Conservation (phyloP, 2,888 invertebrate genomes). For the Tridacna crocea region DNA sequence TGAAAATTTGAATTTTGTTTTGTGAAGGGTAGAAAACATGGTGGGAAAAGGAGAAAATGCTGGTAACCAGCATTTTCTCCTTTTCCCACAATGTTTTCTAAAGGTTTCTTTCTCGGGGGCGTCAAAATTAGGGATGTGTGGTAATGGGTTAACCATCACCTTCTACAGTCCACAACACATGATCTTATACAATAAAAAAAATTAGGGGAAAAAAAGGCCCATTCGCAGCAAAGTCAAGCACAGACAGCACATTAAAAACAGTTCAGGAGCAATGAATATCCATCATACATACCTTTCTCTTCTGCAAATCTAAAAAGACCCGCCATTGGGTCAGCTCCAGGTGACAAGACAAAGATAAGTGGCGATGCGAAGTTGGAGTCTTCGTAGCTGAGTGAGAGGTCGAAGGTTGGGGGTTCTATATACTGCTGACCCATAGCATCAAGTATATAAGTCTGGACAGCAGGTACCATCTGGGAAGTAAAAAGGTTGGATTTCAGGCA, state of each 20-base stretch:
- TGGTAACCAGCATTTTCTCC: no score
- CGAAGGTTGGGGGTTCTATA: conserved; percentile 84
- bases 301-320: conserved; percentile 83
- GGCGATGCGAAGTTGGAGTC: conserved; percentile 82
- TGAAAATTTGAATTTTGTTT: no score
- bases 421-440: conserved; percentile 81
- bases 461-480: conserved; percentile 80
- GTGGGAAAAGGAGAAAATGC: no score
- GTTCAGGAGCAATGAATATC: neutral
- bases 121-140: neutral
- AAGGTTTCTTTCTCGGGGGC: no score
- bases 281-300: conserved; percentile 76
- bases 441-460: conserved; percentile 81
- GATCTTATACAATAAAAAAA: neutral
- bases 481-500: neutral
- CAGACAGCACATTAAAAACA: neutral
- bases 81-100: no score
- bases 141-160: neutral
- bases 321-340: conserved; percentile 84
- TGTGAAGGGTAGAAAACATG: no score
- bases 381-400: conserved; percentile 81
- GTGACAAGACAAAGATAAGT: conserved; percentile 83
- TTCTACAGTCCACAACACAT: neutral
- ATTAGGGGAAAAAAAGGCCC: neutral
- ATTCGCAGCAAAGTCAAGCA: neutral